Conservation (phyloP, 1,140 invertebrate species). For the Thereuonema tuberculata region DNA sequence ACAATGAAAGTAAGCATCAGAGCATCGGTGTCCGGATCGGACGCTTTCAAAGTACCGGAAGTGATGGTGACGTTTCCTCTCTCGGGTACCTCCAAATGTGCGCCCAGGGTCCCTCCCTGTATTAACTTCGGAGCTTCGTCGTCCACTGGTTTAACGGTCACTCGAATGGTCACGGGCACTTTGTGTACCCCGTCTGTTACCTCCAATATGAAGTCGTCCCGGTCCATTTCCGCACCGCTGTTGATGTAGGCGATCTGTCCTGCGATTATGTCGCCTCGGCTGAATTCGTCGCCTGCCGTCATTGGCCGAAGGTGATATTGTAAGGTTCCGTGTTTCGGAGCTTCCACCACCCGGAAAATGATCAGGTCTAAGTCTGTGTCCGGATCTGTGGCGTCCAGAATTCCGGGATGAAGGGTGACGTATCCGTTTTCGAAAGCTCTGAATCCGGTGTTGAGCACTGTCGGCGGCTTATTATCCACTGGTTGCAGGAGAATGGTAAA, state of each 20-base stretch:
- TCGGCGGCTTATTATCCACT: conserved; percentile 32
- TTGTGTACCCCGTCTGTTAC: conserved; percentile 33
- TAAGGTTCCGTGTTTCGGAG: conserved; percentile 28
- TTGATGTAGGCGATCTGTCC: conserved; percentile 29
- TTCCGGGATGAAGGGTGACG: conserved; percentile 23
- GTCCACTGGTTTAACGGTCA: conserved; percentile 28
- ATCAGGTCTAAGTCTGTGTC: conserved; percentile 27
- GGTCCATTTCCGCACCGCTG: conserved; percentile 23
- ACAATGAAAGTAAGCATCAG: conserved; percentile 26
- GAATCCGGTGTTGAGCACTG: conserved; percentile 26
- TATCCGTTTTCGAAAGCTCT: conserved; percentile 27
- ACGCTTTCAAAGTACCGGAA: conserved; percentile 24
- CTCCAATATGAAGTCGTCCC: conserved; percentile 29
- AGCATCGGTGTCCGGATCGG: conserved; percentile 28
- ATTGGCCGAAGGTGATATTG: conserved; percentile 25
- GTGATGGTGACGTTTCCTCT: conserved; percentile 24
- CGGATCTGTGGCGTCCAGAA: conserved; percentile 29
- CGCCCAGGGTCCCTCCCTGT: conserved; percentile 21
- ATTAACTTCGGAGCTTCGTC: conserved; percentile 27
- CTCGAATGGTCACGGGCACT: conserved; percentile 27
- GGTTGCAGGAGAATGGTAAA: conserved; percentile 30
- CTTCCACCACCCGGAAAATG: conserved; percentile 26
- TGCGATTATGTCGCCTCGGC: conserved; percentile 23
- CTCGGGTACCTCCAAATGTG: conserved; percentile 26
- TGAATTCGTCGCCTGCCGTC: conserved; percentile 26